Evolutionary conservation across 2,797 vertebrate species (phyloP).

Genomic region (Linurgus olivaceus): DNA sequence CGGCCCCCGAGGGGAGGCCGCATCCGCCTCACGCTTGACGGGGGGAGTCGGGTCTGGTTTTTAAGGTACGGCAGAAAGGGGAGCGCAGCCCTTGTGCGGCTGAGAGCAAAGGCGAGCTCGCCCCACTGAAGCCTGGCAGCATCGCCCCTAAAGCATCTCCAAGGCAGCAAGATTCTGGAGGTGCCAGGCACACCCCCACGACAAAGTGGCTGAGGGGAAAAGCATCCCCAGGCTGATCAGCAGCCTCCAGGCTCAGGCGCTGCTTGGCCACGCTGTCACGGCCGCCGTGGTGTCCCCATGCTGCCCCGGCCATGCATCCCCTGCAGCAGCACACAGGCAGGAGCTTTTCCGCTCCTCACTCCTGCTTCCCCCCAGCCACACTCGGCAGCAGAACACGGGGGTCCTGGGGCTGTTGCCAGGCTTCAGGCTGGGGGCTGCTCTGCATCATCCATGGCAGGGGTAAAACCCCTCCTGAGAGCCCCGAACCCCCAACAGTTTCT

Average conservation of each 20-base stretch:
- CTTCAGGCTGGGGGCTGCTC: not conserved
- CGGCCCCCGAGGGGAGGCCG: no score
- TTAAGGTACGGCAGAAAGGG: no score
- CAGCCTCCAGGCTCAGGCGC: no score
- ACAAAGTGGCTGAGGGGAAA: accelerated
- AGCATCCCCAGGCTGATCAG: not conserved
- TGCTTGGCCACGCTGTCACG: not conserved
- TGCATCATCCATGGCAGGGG: not conserved
- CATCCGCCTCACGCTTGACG: no score
- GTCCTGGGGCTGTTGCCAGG: not conserved
- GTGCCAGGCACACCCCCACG: not conserved
- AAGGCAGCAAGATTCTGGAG: not conserved
- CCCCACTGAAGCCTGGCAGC: not conserved
- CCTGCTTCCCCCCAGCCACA: no score
- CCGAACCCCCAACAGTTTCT: not conserved
- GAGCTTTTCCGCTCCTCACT: not conserved
- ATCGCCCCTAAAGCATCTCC: no score
- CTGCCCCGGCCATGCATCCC: accelerated
- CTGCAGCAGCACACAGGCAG: not conserved
- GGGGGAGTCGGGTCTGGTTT: no score
- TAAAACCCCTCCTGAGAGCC: not conserved
- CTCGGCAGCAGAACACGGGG: not conserved
- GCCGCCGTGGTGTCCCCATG: not conserved
- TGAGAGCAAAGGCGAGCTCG: no score
- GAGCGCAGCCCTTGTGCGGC: not conserved